A percentile compares a stretch with the other conserved stretches of the same genome.
Conservation (phyloP, 2,888 invertebrate species). For the Iselma pallidipennis region DNA sequence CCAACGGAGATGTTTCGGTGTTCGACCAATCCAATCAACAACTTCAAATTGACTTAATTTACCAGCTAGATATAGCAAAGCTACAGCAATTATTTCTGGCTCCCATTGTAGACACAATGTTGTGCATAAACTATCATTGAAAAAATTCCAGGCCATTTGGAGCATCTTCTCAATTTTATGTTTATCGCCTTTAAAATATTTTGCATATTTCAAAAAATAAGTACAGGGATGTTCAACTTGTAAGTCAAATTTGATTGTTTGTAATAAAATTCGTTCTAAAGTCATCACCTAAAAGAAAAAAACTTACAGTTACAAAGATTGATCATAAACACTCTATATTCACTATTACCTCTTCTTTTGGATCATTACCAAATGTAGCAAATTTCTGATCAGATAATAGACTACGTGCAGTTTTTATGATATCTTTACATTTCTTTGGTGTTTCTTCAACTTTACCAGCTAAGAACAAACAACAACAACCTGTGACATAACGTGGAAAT, state of each 20-base stretch:
- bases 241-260: slow-evolving; percentile 98
- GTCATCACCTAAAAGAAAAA: slow-evolving; percentile 68
- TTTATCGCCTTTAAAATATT: slow-evolving; percentile 91
- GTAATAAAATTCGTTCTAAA: slow-evolving; percentile 90
- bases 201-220: slow-evolving; percentile 90
- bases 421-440: slow-evolving; percentile 99
- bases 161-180: slow-evolving; percentile 94
- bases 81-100: slow-evolving; percentile 97
- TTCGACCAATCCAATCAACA: slow-evolving; percentile 85
- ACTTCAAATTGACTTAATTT: slow-evolving; percentile 96
- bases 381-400: slow-evolving; percentile 84
- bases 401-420: slow-evolving; percentile 85
- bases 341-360: slow-evolving; percentile 73
- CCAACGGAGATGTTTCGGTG: slow-evolving; percentile 81
- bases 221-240: slow-evolving; percentile 98
- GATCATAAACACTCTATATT: background rate
- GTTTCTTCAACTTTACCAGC: slow-evolving; percentile 99
- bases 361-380: slow-evolving; percentile 89
- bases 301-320: background rate
- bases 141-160: slow-evolving; percentile 99
- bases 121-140: slow-evolving; percentile 97
- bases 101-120: slow-evolving; percentile 98
- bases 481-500: slow-evolving; percentile 95
- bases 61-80: slow-evolving; percentile 94
- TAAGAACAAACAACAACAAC: slow-evolving; percentile 93